phyloP scores from a whole-genome alignment of 2,113 vertebrate genomes.

The Phalacrocorax aristotelis region DNA sequence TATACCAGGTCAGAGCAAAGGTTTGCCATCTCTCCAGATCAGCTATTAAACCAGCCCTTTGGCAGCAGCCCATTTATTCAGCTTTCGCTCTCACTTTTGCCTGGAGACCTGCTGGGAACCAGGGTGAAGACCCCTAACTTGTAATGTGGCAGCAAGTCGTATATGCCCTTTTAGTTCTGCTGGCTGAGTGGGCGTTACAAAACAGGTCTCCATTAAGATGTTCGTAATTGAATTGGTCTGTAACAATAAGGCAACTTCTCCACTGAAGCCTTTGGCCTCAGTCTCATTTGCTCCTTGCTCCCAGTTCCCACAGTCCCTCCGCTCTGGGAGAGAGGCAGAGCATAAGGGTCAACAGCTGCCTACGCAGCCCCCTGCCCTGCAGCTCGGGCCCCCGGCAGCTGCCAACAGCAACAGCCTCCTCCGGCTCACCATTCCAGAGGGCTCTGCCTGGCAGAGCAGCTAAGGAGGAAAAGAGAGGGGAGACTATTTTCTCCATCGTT shows the following conservation, averaged over 20 bases:
- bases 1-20: neutral
- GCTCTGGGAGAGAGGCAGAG: neutral
- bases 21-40: neutral
- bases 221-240: conserved; percentile 4
- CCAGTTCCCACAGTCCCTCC: neutral
- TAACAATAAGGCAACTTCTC: neutral
- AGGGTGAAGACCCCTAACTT: neutral
- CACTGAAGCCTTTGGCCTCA: neutral
- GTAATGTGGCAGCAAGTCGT: neutral
- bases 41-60: neutral
- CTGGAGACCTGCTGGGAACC: neutral
- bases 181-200: neutral
- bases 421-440: neutral
- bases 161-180: neutral
- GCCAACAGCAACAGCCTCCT: neutral
- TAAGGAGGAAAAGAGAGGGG: neutral
- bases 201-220: neutral
- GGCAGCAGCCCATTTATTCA: neutral
- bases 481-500: accelerated
- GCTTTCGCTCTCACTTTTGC: neutral
- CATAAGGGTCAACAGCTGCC: neutral
- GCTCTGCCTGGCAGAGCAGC: neutral
- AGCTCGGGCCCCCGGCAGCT: neutral
- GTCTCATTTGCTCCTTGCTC: neutral
- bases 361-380: neutral